These are phyloP conservation scores for Clunio marinus DNA, from an alignment of 2,888 invertebrate species.

Conservation along the genomic window DNA sequence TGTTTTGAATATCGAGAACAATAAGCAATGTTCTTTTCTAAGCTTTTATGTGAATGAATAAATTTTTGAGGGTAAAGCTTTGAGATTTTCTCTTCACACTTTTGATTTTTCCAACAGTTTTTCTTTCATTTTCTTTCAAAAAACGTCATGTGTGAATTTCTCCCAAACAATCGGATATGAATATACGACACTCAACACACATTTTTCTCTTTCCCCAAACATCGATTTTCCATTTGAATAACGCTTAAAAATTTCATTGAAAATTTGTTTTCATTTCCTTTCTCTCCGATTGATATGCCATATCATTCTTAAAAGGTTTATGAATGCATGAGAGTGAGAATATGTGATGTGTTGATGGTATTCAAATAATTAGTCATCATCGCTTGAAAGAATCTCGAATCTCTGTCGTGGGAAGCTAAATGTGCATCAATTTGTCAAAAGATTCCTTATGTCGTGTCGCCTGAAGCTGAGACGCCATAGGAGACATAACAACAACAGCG, in stretches of 20 bases:
- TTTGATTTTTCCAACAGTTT: too few species aligned
- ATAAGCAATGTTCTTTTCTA: too few species aligned
- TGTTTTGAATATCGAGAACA: too few species aligned
- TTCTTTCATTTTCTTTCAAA: too few species aligned
- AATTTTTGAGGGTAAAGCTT: too few species aligned
- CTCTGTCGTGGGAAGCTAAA: constrained; percentile 13
- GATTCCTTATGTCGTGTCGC: neutral
- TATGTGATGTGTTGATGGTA: neutral
- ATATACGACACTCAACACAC: too few species aligned
- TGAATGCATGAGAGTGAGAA: too few species aligned
- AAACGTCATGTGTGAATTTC: too few species aligned
- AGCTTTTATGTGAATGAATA: too few species aligned
- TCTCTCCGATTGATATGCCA: too few species aligned
- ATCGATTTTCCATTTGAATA: constrained; percentile 25
- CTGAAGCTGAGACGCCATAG: neutral
- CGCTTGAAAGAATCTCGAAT: neutral
- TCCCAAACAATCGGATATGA: too few species aligned
- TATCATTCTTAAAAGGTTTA: neutral
- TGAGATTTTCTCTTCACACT: too few species aligned
- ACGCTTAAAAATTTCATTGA: neutral
- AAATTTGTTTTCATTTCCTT: neutral
- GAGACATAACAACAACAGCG: neutral
- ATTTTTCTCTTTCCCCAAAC: neutral
- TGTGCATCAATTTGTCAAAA: constrained; percentile 14
- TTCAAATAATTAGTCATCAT: neutral